phyloP scores from a whole-genome alignment of 2,888 invertebrate species.

The Chrysomela aeneicollis region DNA sequence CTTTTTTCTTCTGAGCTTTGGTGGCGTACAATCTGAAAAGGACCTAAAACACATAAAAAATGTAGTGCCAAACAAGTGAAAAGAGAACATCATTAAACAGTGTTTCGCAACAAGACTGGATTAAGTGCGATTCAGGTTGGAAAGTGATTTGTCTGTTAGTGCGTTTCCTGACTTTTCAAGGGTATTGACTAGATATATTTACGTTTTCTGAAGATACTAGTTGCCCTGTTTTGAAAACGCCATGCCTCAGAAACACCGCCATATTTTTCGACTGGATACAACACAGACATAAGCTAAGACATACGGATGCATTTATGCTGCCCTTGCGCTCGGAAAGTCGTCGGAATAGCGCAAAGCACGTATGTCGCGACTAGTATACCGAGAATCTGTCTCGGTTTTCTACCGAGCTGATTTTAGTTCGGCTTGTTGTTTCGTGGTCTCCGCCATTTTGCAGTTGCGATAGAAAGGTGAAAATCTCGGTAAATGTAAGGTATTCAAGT shows the following conservation, averaged over 20 bases:
- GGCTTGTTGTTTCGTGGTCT: conserved; percentile 78
- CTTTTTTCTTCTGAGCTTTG: conserved; percentile 60
- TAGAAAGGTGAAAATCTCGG: conserved; percentile 86
- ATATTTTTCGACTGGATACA: conserved; percentile 61
- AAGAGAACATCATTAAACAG: conserved; percentile 39
- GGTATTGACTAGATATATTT: conserved; percentile 54
- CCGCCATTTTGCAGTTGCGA: conserved; percentile 93
- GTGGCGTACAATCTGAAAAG: conserved; percentile 55
- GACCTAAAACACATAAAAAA: conserved; percentile 51
- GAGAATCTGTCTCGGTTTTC: conserved; percentile 53
- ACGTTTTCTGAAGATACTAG: conserved; percentile 57
- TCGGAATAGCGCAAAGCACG: conserved; percentile 46
- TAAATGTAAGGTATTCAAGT: conserved; percentile 73
- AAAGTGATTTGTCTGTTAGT: conserved; percentile 30
- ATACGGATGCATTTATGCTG: conserved; percentile 38
- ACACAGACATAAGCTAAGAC: conserved; percentile 44
- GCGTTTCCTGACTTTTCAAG: conserved; percentile 28
- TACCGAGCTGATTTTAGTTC: conserved; percentile 71
- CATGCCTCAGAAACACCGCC: conserved; percentile 70
- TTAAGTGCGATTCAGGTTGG: conserved; percentile 2
- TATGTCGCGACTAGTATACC: conserved; percentile 46
- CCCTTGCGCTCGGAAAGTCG: conserved; percentile 33
- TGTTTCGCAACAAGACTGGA: conserved; percentile 31
- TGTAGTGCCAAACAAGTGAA: conserved; percentile 43
- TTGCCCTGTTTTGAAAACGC: conserved; percentile 60